Conservation (phyloP, 1,140 invertebrate genomes). For the Tetraneura akinire region DNA sequence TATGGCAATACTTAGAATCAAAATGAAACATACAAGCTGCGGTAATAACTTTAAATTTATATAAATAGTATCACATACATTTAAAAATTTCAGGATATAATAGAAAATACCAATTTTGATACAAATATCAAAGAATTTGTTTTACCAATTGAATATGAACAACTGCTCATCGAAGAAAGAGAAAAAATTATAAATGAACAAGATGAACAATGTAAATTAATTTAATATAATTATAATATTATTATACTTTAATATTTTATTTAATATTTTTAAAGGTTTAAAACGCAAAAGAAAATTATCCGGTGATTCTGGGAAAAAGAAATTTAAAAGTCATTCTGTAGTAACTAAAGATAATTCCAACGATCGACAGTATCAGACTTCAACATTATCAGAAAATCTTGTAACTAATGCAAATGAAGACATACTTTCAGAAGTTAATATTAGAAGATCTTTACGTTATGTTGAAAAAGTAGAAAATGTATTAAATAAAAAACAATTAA, state of each 20-base stretch:
- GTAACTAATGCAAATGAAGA: background rate
- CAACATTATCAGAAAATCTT: background rate
- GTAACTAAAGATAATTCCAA: background rate
- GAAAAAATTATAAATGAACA: background rate
- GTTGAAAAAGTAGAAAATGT: conserved; percentile 6
- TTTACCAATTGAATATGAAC: background rate
- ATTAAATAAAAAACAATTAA: background rate
- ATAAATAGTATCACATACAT: background rate
- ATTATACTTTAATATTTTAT: background rate
- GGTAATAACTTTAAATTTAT: background rate
- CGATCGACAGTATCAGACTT: background rate
- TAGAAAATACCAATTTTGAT: background rate
- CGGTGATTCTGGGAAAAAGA: background rate
- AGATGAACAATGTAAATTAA: conserved; percentile 13
- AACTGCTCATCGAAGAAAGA: background rate
- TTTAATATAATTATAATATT: background rate
- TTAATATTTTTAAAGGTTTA: conserved; percentile 3
- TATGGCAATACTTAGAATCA: conserved; percentile 7
- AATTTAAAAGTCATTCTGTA: background rate
- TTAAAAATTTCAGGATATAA: background rate
- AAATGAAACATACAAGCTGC: background rate
- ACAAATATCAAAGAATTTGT: background rate
- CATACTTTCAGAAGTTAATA: background rate
- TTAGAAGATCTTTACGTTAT: conserved; percentile 36
- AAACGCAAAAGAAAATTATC: background rate